phyloP scores from a whole-genome alignment of 2,888 invertebrate species.

The Pharmacophagus antenor region DNA sequence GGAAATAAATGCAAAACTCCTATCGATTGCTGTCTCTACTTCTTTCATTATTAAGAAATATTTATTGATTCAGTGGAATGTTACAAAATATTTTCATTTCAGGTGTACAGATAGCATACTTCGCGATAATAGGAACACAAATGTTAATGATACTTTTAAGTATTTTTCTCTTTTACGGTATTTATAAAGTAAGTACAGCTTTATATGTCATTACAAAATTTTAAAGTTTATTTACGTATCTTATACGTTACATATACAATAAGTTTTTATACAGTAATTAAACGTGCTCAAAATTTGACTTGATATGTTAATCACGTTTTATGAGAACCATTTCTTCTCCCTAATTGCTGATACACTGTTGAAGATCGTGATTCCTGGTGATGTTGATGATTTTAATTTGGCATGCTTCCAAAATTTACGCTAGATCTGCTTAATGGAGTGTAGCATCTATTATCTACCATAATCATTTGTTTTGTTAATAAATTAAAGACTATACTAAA shows the following conservation, averaged over 20 bases:
- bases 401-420: too few species aligned
- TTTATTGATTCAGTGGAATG: not conserved
- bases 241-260: not conserved
- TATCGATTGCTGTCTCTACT: not conserved
- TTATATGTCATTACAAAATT: not conserved
- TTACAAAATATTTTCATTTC: slow-evolving; percentile 74
- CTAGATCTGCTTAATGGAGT: too few species aligned
- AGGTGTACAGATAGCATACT: slow-evolving; percentile 91
- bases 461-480: too few species aligned
- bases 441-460: too few species aligned
- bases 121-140: slow-evolving; percentile 89
- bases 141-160: slow-evolving; percentile 88
- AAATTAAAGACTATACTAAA: too few species aligned
- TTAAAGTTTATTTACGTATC: not conserved
- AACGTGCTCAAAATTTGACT: too few species aligned
- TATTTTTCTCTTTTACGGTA: slow-evolving; percentile 86
- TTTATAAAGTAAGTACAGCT: slow-evolving; percentile 84
- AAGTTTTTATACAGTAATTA: not conserved
- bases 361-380: too few species aligned
- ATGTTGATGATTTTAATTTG: too few species aligned
- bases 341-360: too few species aligned
- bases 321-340: too few species aligned
- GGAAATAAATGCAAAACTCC: slow-evolving; percentile 4
- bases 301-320: too few species aligned
- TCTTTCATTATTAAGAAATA: not conserved